These are phyloP conservation scores for Petrolisthes cinctipes DNA, from an alignment of 2,888 invertebrate species.

Conservation along the genomic window DNA sequence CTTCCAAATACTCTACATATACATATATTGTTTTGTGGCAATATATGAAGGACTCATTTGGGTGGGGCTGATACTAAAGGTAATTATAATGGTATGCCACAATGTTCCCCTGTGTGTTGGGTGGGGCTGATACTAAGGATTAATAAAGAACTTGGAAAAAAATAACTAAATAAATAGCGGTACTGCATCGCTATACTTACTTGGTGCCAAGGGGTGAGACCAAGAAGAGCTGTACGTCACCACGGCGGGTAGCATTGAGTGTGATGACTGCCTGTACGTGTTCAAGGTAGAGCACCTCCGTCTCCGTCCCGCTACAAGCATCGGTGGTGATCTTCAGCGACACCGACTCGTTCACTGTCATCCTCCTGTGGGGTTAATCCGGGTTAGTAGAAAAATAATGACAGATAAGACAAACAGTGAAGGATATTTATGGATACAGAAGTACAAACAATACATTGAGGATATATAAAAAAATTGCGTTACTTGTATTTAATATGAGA, in stretches of 20 bases:
- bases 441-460: not conserved
- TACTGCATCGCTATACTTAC: conserved; percentile 72
- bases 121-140: too few relatives aligned
- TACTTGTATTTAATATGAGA: too few relatives aligned
- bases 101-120: too few relatives aligned
- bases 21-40: not conserved
- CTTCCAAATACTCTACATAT: too few relatives aligned
- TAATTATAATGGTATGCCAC: too few relatives aligned
- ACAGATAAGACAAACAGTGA: not conserved
- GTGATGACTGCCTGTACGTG: conserved; percentile 98
- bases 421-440: not conserved
- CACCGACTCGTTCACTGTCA: conserved; percentile 84
- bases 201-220: conserved; percentile 98
- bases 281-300: conserved; percentile 95
- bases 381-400: not conserved
- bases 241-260: conserved; percentile 90
- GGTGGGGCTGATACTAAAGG: not conserved
- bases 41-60: not conserved
- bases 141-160: too few relatives aligned
- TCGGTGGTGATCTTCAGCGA: conserved; percentile 89
- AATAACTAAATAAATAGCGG: too few relatives aligned
- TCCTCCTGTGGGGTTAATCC: conserved; percentile 76
- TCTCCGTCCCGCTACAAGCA: conserved; percentile 89
- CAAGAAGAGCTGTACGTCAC: conserved; percentile 94
- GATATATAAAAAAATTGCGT: too few relatives aligned